These are phyloP conservation scores for Rhinogobius similis DNA, from an alignment of 2,113 vertebrate species.

Conservation along the genomic window DNA sequence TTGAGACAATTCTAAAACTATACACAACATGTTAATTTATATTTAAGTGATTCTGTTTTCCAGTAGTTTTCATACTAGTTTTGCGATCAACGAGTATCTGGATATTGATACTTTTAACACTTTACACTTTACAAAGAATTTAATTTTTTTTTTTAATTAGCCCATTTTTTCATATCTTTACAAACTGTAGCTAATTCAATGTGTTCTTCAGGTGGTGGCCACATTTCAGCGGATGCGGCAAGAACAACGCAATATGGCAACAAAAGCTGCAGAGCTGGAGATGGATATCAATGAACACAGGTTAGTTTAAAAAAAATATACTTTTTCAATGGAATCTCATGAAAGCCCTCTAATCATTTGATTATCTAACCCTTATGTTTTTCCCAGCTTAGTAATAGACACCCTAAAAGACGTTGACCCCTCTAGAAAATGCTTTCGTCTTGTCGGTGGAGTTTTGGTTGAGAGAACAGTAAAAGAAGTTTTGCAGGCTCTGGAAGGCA, in stretches of 20 bases:
- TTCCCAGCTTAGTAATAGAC: conserved; percentile 88
- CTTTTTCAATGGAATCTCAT: not conserved
- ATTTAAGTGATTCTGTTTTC: too few relatives aligned
- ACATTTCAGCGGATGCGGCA: conserved; percentile 91
- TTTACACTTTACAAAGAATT: too few relatives aligned
- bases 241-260: conserved; percentile 88
- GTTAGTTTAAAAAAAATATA: conserved; percentile 49
- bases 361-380: not conserved
- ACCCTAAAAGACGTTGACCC: conserved; percentile 89
- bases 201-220: conserved; percentile 82
- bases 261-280: conserved; percentile 89
- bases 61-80: too few relatives aligned
- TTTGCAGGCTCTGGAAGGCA: conserved; percentile 87
- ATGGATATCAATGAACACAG: conserved; percentile 94
- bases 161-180: not conserved
- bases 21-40: too few relatives aligned
- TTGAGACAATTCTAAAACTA: too few relatives aligned
- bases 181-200: not conserved
- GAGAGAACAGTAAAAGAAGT: conserved; percentile 93
- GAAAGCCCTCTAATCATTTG: not conserved
- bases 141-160: too few relatives aligned
- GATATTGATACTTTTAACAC: too few relatives aligned
- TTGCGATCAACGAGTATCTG: too few relatives aligned
- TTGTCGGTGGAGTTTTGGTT: conserved; percentile 89
- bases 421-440: conserved; percentile 86